Base-by-base conservation (phyloP, 2,797 vertebrate species). In the Pipistrellus nathusii region DNA sequence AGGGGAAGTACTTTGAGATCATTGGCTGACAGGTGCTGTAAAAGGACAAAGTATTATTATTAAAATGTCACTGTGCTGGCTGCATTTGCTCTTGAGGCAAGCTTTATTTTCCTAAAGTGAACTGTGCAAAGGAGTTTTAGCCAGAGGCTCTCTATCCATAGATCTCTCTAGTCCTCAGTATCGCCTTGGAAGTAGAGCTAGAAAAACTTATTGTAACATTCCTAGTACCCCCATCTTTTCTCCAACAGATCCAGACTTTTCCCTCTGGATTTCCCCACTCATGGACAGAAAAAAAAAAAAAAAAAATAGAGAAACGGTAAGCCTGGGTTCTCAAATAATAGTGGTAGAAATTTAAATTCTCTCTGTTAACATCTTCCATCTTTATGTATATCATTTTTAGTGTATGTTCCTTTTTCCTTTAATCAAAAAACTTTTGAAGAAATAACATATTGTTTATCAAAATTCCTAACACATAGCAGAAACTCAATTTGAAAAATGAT, bases 41-140 rank as follows among this genome's bases (percentile, higher is more conserved):
- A 97, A 97, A 97, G 96, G 97, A 97, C 97, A 97, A 97, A 97
- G 96, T 97, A 97, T 97, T 97, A 97, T 97, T 97, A 97, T 97
- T 96, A 97, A 97, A 97, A 97, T 96, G 96, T 97, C 96, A 97
- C 95, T 71, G 64, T 71, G 64, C 93, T 51, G 38, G 85, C 96
- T 95, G 93, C 59, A 10, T 94, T 92, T 93, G 94, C 77, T 97
- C 94, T 93, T 93, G 93, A 96, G 12, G 30, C 14, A 57, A 81
- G 18, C n/a, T 85, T 41, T 88, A 51, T 62, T 85, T 90, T 95
- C 27, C 51, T 82, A 84, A 89, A 95, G 35, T 78, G 72, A 95
- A 81, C 18, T 66, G 23, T 35, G 23, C 35, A 17, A 94, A 87
- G 44, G n/a, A 59, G n/a, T 87, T 90, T 82, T 72, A 94, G 66